Base-by-base conservation (phyloP, 2,113 vertebrate genomes). In the Podarcis raffonei region DNA sequence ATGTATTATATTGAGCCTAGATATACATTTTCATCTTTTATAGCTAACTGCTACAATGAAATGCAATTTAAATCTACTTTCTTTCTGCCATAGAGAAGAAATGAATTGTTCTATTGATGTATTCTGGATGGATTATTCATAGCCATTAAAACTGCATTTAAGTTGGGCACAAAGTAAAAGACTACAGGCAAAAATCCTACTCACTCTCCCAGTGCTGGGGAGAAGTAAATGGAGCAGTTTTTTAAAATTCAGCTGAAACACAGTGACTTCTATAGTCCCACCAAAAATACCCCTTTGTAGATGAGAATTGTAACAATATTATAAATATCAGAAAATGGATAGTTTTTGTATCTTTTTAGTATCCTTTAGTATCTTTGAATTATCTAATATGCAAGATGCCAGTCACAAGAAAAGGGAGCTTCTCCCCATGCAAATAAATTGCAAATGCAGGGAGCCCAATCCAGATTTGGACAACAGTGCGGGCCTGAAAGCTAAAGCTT, bases 11-110 rank as follows among this genome's bases (percentile, higher is more conserved):
- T 85, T 91, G 81, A 6, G 42, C 74, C 6, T 39, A 13, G 32
- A 65, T 12, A 69, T 68, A 68, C 5, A 11, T n/a, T 71, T 82
- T 82, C 18, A 15, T 3, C 57, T 62, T 82, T 42, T 88, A 53
- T 35, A 48, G 42, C 68, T 42, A 68, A 79, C 16, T 81, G 30
- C 15, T 30, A 78, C 6, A 66, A 37, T 5, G 3, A 89, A 13
- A 16, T 77, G 72, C 81, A 89, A 37, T 65, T 84, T 79, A 48
- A 69, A 89, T 3, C 69, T n/a, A 79, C 37, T 89, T 74, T n/a
- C 6, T 69, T 30, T 59, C 37, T 72, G 83, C 89, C 42, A 48
- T 83, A 42, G 5, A 89, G 25, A n/a, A 62, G 27, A 85, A 59
- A 2, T 81, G 2, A 78, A 0, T 32, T 72, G 84, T 90, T 87